A percentile compares a stretch with the other conserved stretches of the same genome.
Conservation (phyloP, 2,113 vertebrate species). For the Typhlomys cinereus region DNA sequence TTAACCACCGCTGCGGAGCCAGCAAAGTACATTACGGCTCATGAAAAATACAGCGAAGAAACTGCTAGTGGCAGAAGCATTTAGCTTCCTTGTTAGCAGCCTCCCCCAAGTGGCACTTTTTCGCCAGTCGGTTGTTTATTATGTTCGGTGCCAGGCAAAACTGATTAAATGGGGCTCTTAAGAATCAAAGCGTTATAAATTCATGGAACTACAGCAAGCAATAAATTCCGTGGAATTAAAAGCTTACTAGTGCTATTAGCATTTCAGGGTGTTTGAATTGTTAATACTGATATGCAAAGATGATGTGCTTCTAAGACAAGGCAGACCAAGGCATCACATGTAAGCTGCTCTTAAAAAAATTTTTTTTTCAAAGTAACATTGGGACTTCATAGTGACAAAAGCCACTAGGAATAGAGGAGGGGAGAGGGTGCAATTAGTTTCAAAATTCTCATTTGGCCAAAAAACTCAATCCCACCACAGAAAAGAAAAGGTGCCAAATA, state of each 20-base stretch:
- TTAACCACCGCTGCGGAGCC: conserved; percentile 89
- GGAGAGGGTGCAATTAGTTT: background rate
- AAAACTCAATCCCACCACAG: conserved; percentile 65
- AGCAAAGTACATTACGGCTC: conserved; percentile 93
- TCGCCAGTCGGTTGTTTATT: conserved; percentile 98
- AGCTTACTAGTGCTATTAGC: conserved; percentile 98
- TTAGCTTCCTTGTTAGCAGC: conserved; percentile 97
- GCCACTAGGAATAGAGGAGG: background rate
- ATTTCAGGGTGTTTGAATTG: conserved; percentile 98
- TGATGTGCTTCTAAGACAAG: conserved; percentile 91
- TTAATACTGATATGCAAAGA: conserved; percentile 97
- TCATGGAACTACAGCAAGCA: conserved; percentile 99
- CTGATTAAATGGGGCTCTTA: conserved; percentile 99
- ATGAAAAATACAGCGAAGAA: conserved; percentile 96
- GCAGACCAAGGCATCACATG: conserved; percentile 87
- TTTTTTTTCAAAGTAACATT: background rate
- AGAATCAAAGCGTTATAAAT: conserved; percentile 99
- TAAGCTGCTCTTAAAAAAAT: conserved; percentile 27
- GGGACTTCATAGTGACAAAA: conserved; percentile 6
- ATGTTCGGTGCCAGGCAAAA: conserved; percentile 97
- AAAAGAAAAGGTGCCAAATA: conserved; percentile 35
- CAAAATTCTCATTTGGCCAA: conserved; percentile 74
- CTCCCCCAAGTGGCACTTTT: conserved; percentile 97
- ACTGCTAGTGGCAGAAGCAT: conserved; percentile 95
- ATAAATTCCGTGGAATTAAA: conserved; percentile 99